Evolutionary conservation across 2,888 invertebrate species (phyloP), one percentile per base, ranked within the genome.

Genomic region (Amphipyra berbera): DNA sequence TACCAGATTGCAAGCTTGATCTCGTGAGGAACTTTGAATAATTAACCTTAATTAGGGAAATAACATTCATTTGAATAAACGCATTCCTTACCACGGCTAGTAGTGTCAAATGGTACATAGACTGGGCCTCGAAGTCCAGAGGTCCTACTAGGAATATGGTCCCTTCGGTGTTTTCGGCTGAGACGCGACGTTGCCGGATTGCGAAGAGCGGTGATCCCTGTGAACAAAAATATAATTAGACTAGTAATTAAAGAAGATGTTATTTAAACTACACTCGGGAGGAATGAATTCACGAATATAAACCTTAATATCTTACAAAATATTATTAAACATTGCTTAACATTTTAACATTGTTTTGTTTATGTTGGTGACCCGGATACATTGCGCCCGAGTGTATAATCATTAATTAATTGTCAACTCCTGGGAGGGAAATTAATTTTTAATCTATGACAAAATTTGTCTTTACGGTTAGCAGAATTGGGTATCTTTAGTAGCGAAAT

Each of bases 41-140:
- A 82, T 82, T 82, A 82, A 77, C 63, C 61, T 58, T 71, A 79
- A 83, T 77, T 76, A 78, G 72, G 60, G 65, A 66, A 65, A 74
- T 68, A 66, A 56, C 68, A 61, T 56, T 58, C 60, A 68, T 81
- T 71, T 70, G 58, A 74, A 73, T 76, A 77, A 68, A 74, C 54
- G 10, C 30, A 52, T 71, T 74, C 14, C 97, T 96, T 96, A 98
- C 98, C 95, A 98, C 97, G 14, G 98, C 98, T 73, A 98, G 96
- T 79, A 98, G 96, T n/a, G 97, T 97, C 73, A 98, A 94, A 81
- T 97, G 97, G 90, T 98, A 98, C 95, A 98, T 97, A 54, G 98
- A 97, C 89, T 97, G 97, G 54, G 96, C 97, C 88, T 98, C 98
- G 85, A 98, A 98, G 91, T 98, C 98, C 81, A 98, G 92, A 71